Conservation (phyloP, 2,888 invertebrate genomes). For the Aproaerema taeniolella region DNA sequence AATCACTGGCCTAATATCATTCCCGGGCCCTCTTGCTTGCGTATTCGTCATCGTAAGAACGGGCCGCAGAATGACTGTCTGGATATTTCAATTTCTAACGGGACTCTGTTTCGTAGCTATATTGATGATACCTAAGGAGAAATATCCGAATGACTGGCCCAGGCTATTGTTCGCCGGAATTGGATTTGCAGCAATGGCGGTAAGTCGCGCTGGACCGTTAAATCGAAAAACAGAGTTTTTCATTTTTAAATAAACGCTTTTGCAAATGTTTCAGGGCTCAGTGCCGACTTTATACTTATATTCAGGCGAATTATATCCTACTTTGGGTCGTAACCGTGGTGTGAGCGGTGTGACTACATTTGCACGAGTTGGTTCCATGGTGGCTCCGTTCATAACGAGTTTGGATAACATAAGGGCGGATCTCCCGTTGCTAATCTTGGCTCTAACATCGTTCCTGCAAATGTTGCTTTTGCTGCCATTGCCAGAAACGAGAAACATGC, state of each 20-base stretch:
- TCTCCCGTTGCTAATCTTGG: conserved; percentile 49
- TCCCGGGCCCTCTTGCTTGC: conserved; percentile 74
- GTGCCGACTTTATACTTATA: conserved; percentile 81
- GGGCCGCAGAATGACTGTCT: conserved; percentile 71
- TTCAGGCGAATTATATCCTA: conserved; percentile 88
- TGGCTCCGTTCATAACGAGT: conserved; percentile 59
- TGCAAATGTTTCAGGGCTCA: conserved; percentile 74
- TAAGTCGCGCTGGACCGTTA: conserved; percentile 43
- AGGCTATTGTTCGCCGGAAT: conserved; percentile 77
- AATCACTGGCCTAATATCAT: conserved; percentile 70
- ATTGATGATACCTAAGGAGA: conserved; percentile 61
- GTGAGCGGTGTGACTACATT: conserved; percentile 85
- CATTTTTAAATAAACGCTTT: too few species aligned
- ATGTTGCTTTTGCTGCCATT: conserved; percentile 50
- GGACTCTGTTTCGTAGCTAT: conserved; percentile 69
- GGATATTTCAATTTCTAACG: conserved; percentile 62
- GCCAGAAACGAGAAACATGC: conserved; percentile 62
- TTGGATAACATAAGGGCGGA: conserved; percentile 39
- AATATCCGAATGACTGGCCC: conserved; percentile 68
- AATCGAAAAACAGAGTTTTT: conserved; percentile 3
- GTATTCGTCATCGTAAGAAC: conserved; percentile 61
- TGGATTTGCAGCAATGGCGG: conserved; percentile 81
- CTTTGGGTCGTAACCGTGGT: conserved; percentile 85
- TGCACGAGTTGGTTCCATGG: conserved; percentile 87
- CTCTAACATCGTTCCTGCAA: conserved; percentile 43